phyloP scores from a whole-genome alignment of 2,113 vertebrate genomes.

The Neodon shergylaensis region DNA sequence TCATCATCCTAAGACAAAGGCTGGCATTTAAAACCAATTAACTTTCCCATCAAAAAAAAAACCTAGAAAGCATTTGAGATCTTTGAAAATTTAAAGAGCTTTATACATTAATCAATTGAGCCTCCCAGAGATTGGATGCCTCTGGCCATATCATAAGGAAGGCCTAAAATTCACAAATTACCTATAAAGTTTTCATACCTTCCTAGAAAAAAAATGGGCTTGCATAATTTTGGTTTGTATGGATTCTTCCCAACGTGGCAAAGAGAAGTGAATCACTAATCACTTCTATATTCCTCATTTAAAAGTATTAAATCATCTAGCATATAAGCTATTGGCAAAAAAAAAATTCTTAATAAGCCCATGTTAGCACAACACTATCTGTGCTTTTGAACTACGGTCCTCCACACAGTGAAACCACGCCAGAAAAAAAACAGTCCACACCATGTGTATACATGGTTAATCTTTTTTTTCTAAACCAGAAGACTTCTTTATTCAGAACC shows the following conservation, averaged over 20 bases:
- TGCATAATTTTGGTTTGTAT: constrained; percentile 38
- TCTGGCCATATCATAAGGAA: constrained; percentile 12
- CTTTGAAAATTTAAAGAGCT: constrained; percentile 58
- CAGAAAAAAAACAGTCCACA: constrained; percentile 3
- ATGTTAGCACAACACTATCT: neutral
- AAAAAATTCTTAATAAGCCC: neutral
- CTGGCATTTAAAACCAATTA: constrained; percentile 69
- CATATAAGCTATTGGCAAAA: neutral
- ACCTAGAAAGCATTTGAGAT: constrained; percentile 36
- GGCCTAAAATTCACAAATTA: constrained; percentile 16
- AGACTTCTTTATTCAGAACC: neutral
- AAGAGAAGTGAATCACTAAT: constrained; percentile 9
- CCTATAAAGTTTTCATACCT: constrained; percentile 19
- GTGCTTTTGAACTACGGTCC: constrained; percentile 40
- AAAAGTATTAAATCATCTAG: constrained; percentile 22
- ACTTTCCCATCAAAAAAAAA: constrained; percentile 51
- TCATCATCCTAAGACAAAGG: constrained; percentile 44
- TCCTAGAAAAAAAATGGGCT: constrained; percentile 47
- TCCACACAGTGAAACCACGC: constrained; percentile 3
- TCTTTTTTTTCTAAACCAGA: neutral
- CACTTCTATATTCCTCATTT: constrained; percentile 1
- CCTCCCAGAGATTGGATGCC: constrained; percentile 7
- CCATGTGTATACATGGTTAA: constrained; percentile 14
- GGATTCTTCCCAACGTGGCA: neutral
- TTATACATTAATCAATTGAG: constrained; percentile 30